phyloP scores from a whole-genome alignment of 2,888 invertebrate genomes.

The Leptothorax acervorum region DNA sequence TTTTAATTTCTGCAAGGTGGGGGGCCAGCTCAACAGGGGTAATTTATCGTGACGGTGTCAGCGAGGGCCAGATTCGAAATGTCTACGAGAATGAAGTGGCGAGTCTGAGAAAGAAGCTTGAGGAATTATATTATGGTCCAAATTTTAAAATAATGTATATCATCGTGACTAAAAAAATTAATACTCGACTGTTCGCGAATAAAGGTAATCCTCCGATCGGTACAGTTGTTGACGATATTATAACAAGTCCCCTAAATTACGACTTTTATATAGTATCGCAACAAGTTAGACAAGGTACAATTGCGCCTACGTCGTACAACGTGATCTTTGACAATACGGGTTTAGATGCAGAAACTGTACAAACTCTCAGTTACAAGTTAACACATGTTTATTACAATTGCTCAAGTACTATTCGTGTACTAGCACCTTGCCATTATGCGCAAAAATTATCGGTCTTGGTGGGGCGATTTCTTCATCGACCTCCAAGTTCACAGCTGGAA shows the following conservation, averaged over 20 bases:
- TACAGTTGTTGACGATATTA: constrained; percentile 94
- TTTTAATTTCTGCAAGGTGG: too few relatives aligned
- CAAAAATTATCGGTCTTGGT: constrained; percentile 97
- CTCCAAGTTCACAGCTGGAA: constrained; percentile 88
- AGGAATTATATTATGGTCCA: too few relatives aligned
- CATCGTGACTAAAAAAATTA: too few relatives aligned
- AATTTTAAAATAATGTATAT: too few relatives aligned
- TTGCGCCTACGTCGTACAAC: constrained; percentile 96
- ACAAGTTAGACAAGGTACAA: constrained; percentile 95
- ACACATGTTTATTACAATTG: constrained; percentile 97
- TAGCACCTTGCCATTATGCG: constrained; percentile 97
- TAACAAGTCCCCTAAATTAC: constrained; percentile 92
- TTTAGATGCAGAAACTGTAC: constrained; percentile 91
- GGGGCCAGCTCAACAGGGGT: too few relatives aligned
- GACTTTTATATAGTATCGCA: constrained; percentile 97
- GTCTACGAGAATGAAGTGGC: too few relatives aligned
- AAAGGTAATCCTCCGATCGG: constrained; percentile 92
- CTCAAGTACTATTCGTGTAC: constrained; percentile 91
- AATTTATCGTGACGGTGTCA: too few relatives aligned
- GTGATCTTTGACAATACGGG: constrained; percentile 92
- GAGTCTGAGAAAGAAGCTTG: too few relatives aligned
- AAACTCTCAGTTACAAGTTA: constrained; percentile 94
- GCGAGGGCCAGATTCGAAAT: too few relatives aligned
- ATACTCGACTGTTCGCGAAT: constrained; percentile 88
- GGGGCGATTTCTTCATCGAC: constrained; percentile 91